Base-by-base conservation (phyloP, 2,113 vertebrate species). In the Nycticebus coucang region DNA sequence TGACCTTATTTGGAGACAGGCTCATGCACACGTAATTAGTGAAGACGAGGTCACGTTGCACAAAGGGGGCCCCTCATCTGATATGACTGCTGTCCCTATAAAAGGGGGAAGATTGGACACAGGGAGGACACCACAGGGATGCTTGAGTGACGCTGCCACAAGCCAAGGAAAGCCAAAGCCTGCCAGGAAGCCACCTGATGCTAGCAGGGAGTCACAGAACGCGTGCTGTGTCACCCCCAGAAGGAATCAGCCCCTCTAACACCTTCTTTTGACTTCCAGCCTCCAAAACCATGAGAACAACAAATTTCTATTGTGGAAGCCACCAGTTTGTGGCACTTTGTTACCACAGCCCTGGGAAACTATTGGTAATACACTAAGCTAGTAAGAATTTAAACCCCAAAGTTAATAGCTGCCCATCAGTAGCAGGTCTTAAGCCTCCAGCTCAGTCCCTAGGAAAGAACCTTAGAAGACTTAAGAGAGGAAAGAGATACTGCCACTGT, bases 51-150 rank as follows among this genome's bases (percentile, higher is more conserved):
- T 17, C 8, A 55, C 2, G n/a, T 13, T 24, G 8, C n/a, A 72
- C 19, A 7, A 28, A 71, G n/a, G 9, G 22, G 10, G 10, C 41
- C 60, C 59, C 50, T 17, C 5, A 15, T 37, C 82, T 35, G 28
- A 1, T 2, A 30, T 53, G 53, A 62, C 37, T 0, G 0, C 8
- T 7, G 9, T 5, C 19, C 15, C 81, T 81, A 7, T 19, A 5
- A 12, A 80, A 30, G 28, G n/a, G 55, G 45, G 53, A 84, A 24
- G 66, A 64, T 13, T 19, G 10, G 24, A 68, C 71, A 74, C 13
- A 7, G 10, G 74, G 33, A 53, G 30, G 41, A 11, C 0, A 0
- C 13, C 22, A 3, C 0, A 24, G 2, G 17, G 55, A 57, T 11
- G 35, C 41, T 53, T 17, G 2, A 87, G 50, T 7, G 62, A 24